Conservation (phyloP, 2,113 vertebrate species). For the Spermophilus dauricus region DNA sequence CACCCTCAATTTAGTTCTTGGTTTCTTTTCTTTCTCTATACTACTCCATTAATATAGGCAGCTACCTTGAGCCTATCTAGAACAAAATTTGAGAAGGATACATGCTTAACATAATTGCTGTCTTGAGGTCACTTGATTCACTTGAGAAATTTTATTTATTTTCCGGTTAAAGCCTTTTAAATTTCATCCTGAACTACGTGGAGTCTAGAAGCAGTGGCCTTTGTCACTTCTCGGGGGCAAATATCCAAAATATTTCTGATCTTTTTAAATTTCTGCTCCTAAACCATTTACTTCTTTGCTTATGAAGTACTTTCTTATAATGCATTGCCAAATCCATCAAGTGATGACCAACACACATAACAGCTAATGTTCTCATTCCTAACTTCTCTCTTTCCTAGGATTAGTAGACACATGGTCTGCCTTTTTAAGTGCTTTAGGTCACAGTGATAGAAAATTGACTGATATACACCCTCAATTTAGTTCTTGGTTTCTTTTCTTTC, state of each 20-base stretch:
- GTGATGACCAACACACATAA: accelerated
- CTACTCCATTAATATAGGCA: background rate
- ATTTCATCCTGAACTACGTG: background rate
- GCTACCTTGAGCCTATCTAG: too few relatives aligned
- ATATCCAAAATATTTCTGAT: background rate
- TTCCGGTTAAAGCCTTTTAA: background rate
- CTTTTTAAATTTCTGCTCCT: background rate
- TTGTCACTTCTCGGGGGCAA: background rate
- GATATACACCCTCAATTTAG: too few relatives aligned
- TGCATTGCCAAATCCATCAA: background rate
- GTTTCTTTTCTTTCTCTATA: background rate
- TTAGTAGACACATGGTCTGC: background rate
- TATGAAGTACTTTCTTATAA: background rate
- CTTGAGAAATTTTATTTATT: background rate
- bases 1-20: accelerated
- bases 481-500: too few relatives aligned
- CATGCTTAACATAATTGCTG: background rate
- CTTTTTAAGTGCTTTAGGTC: background rate
- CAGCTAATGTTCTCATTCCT: background rate
- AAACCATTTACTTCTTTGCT: background rate
- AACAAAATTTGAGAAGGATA: too few relatives aligned
- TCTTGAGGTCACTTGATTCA: background rate
- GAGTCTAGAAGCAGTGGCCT: background rate
- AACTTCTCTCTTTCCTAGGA: background rate
- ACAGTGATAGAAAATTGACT: too few relatives aligned